A percentile compares a stretch with the other conserved stretches of the same genome.
Conservation (phyloP, 2,888 invertebrate genomes). For the Drosophila diplacantha region DNA sequence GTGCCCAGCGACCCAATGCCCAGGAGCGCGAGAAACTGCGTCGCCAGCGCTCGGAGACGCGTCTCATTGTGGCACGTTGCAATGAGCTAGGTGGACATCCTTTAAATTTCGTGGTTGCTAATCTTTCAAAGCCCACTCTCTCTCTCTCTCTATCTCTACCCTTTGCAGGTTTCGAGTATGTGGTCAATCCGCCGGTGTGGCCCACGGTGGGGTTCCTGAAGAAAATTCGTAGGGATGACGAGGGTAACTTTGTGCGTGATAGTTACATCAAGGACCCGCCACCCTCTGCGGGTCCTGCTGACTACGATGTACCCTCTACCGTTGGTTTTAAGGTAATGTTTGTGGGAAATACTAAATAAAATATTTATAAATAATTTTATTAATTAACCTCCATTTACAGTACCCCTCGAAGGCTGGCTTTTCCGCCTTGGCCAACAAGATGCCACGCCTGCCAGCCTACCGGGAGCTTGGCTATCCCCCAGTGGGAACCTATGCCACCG, state of each 20-base stretch:
- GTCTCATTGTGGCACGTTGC: constrained; percentile 58
- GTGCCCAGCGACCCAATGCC: constrained; percentile 59
- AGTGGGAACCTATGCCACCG: constrained; percentile 68
- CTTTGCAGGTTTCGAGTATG: constrained; percentile 79
- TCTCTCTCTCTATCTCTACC: background rate
- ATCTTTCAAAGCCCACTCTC: background rate
- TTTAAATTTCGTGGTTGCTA: background rate
- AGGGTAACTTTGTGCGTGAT: constrained; percentile 79
- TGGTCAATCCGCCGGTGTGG: constrained; percentile 79
- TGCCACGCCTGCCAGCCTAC: constrained; percentile 54
- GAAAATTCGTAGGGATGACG: constrained; percentile 77
- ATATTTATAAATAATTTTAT: background rate
- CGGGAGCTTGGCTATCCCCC: constrained; percentile 55
- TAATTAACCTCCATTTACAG: constrained; percentile 44
- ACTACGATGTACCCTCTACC: constrained; percentile 49
- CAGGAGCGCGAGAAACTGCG: constrained; percentile 63
- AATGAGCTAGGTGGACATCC: constrained; percentile 49
- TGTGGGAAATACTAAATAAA: background rate
- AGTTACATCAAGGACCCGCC: constrained; percentile 65
- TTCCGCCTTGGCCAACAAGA: constrained; percentile 69
- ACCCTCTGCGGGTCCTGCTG: constrained; percentile 65
- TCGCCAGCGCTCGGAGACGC: constrained; percentile 64
- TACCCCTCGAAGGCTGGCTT: constrained; percentile 72
- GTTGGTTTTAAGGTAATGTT: constrained; percentile 66
- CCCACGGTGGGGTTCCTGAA: constrained; percentile 80